These are phyloP conservation scores for Simalia tracyae DNA, from an alignment of 2,797 vertebrate species.

Conservation along the genomic window DNA sequence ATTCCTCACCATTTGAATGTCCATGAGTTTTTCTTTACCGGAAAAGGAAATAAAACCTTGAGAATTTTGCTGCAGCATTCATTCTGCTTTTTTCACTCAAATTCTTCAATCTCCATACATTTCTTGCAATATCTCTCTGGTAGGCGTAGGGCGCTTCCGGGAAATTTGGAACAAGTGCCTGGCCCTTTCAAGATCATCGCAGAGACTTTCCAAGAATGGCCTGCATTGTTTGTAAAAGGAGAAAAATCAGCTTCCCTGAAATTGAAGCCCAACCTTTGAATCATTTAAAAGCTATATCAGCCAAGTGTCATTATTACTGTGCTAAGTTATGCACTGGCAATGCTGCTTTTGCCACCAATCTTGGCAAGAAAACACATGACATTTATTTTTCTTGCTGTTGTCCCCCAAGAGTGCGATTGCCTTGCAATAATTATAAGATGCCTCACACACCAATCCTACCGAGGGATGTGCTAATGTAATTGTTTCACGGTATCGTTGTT, in stretches of 20 bases:
- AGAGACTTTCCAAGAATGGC: not conserved
- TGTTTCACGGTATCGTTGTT: constrained; percentile 70
- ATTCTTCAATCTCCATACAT: not conserved
- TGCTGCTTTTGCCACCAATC: not conserved
- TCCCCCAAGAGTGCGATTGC: constrained; percentile 70
- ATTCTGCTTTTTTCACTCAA: not conserved
- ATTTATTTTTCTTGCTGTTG: constrained; percentile 44
- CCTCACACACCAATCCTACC: constrained; percentile 62
- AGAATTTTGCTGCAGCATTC: not conserved
- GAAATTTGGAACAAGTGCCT: too few relatives aligned
- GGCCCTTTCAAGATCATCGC: not conserved
- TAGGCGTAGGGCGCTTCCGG: not conserved
- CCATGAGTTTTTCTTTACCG: too few relatives aligned
- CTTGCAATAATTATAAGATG: constrained; percentile 75
- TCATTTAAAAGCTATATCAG: constrained; percentile 23
- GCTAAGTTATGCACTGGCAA: constrained; percentile 13
- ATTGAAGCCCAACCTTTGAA: not conserved
- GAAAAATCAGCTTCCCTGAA: not conserved
- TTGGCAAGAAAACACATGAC: not conserved
- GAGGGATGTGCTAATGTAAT: constrained; percentile 74
- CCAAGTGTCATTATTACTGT: constrained; percentile 49
- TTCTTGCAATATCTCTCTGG: not conserved
- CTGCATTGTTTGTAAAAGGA: not conserved
- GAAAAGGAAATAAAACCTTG: too few relatives aligned
- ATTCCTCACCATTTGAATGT: too few relatives aligned